A percentile compares a stretch with the other conserved stretches of the same genome.
phyloP scores from a whole-genome alignment of 2,888 invertebrate genomes.

The Drosophila hawaiiensis region DNA sequence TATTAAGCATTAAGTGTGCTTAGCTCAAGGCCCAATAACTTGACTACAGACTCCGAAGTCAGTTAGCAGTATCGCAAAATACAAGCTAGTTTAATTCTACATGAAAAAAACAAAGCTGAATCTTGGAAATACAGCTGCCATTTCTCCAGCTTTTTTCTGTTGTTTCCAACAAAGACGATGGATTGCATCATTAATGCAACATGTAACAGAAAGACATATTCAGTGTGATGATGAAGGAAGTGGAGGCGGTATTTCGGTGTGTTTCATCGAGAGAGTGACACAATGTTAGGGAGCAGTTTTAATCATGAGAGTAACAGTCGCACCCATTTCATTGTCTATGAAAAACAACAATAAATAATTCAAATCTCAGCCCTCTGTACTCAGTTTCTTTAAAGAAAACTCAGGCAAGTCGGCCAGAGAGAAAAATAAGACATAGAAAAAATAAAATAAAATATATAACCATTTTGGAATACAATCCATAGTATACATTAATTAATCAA shows the following conservation, averaged over 20 bases:
- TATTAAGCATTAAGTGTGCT: neutral
- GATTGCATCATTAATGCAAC: slow-evolving; percentile 67
- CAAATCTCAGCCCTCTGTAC: neutral
- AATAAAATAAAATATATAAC: neutral
- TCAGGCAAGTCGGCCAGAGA: neutral
- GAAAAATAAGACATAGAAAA: neutral
- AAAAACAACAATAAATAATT: neutral
- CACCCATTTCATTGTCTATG: slow-evolving; percentile 37
- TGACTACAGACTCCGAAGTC: neutral
- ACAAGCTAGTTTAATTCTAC: neutral
- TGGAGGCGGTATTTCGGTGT: neutral
- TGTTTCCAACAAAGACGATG: slow-evolving; percentile 49
- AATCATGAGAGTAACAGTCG: slow-evolving; percentile 42
- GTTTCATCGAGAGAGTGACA: neutral
- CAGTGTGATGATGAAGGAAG: neutral
- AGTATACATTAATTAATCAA: neutral
- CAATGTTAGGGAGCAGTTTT: slow-evolving; percentile 23
- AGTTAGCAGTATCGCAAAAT: no score
- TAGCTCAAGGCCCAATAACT: neutral
- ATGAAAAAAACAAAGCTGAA: neutral
- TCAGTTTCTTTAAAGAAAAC: neutral
- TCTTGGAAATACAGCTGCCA: slow-evolving; percentile 58
- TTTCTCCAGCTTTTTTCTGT: slow-evolving; percentile 25
- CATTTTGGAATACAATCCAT: neutral
- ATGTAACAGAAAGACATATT: neutral